phyloP scores from a whole-genome alignment of 2,888 invertebrate genomes.

The Tipula confusa region DNA sequence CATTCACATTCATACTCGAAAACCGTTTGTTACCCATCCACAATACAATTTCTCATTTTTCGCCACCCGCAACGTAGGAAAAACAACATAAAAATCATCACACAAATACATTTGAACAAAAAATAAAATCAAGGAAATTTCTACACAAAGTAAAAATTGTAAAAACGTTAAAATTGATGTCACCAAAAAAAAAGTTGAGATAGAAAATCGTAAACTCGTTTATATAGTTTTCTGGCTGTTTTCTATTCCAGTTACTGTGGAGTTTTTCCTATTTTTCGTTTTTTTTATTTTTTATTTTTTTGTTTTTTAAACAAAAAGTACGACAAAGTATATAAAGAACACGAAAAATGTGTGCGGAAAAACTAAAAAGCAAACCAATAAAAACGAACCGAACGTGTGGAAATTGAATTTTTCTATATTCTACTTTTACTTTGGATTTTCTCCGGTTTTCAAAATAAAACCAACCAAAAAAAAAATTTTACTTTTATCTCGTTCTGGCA shows the following conservation, averaged over 20 bases:
- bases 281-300: not conserved
- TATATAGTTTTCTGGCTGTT: not conserved
- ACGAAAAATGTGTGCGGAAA: not conserved
- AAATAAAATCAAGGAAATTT: not conserved
- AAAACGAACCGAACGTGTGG: not conserved
- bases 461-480: not conserved
- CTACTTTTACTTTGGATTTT: not conserved
- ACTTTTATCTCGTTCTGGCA: not conserved
- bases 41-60: not conserved
- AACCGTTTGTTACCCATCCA: constrained; percentile 15
- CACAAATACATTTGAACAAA: not conserved
- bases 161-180: constrained; percentile 20
- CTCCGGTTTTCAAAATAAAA: not conserved
- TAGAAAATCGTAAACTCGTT: not conserved
- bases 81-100: not conserved
- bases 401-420: not conserved
- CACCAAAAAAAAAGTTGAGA: not conserved
- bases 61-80: constrained; percentile 7
- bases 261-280: not conserved
- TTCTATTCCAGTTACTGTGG: not conserved
- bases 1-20: not conserved
- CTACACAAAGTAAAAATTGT: not conserved
- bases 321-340: not conserved
- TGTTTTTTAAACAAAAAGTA: not conserved
- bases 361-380: not conserved